Base-by-base conservation (phyloP, 2,888 invertebrate genomes). In the Antheraea yamamai region DNA sequence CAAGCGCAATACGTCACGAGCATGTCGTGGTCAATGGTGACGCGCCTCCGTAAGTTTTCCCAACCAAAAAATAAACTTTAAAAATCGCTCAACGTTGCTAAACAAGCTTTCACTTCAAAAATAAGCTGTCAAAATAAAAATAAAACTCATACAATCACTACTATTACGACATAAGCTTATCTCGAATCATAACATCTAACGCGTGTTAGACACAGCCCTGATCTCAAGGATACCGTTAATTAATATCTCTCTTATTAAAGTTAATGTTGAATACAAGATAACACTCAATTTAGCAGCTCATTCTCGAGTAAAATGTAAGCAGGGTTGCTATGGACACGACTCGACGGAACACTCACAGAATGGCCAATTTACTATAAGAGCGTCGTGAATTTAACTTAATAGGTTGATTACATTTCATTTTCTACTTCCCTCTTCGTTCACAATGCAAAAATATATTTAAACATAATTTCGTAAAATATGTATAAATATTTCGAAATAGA, bases 241-340 rank as follows among this genome's bases (percentile, higher is more conserved):
- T 61, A 39, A 23, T 51, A 55, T 71, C 55, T 39, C 51, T 52
- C 74, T 23, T 70, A 70, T 74, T 71, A 74, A 74, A 71, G 47
- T 72, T 74, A 74, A 74, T 61, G 71, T 52, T 47, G 26, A 74
- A 58, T 72, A 58, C 55, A 70, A 55, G 26, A 20, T 72, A 72
- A 72, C 71, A 74, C 47, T 23, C 61, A 61, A 55, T 74, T 74
- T 68, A 68, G 20, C 66, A 68, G 30, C 4, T 1, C 30, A 16
- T 35, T 30, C 26, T 68, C 30, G 26, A 30, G 61, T 61, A 61
- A 20, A 61, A 61, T 61, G n/a, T 61, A 61, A 61, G 10, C 23
- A 61, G 61, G 10, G 61, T n/a, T 61, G n/a, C n/a, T n/a, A 23
- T 23, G 61, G 23, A 20, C 20, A 23, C 61, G 10, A 61, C 61